Evolutionary conservation across 2,113 vertebrate species (phyloP).

Genomic region (Corythornis cristatus): DNA sequence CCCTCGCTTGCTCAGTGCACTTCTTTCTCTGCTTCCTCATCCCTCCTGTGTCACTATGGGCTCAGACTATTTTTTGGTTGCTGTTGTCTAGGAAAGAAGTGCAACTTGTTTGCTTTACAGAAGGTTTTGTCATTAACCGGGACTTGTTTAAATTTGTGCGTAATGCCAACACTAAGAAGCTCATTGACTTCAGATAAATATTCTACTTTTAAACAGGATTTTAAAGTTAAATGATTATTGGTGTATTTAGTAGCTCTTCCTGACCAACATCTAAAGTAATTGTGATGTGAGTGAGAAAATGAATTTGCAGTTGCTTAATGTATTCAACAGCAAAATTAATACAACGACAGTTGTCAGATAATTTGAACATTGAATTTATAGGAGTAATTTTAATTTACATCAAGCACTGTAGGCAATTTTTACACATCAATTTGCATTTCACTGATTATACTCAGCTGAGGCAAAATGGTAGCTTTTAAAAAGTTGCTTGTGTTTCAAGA

Average conservation of each 20-base stretch:
- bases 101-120: background rate
- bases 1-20: background rate
- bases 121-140: background rate
- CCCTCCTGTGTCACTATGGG: too few species aligned
- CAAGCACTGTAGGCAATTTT: slow-evolving; percentile 27
- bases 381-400: slow-evolving; percentile 64
- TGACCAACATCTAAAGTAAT: slow-evolving; percentile 55
- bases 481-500: background rate
- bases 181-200: slow-evolving; percentile 4
- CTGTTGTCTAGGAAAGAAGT: background rate
- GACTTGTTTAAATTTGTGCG: background rate
- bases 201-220: slow-evolving; percentile 36
- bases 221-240: slow-evolving; percentile 47
- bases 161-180: background rate
- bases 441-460: slow-evolving; percentile 21
- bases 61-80: background rate
- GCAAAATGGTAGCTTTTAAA: background rate
- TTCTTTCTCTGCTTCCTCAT: background rate
- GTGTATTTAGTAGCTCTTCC: slow-evolving; percentile 11
- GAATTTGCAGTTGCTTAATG: slow-evolving; percentile 50
- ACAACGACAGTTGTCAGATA: slow-evolving; percentile 46
- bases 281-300: slow-evolving; percentile 49
- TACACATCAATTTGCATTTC: slow-evolving; percentile 40
- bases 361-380: slow-evolving; percentile 56
- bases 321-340: slow-evolving; percentile 61